These are phyloP conservation scores for Thermophis baileyi DNA, from an alignment of 2,113 vertebrate species.

Conservation along the genomic window DNA sequence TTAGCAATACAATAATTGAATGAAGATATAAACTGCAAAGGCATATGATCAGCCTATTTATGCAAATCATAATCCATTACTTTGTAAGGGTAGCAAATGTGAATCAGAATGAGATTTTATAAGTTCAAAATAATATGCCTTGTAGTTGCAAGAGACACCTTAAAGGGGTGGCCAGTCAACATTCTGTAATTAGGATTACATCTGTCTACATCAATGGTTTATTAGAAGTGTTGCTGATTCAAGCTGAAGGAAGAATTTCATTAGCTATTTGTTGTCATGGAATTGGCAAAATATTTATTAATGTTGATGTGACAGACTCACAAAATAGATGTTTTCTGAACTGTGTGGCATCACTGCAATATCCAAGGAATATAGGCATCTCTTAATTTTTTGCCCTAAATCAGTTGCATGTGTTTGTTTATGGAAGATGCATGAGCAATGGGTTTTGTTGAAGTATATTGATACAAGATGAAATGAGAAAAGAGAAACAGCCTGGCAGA, in stretches of 20 bases:
- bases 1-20: not conserved
- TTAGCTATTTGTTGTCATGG: conserved; percentile 13
- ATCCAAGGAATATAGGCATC: not conserved
- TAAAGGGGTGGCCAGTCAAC: not conserved
- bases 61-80: not conserved
- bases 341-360: not conserved
- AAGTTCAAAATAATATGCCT: not conserved
- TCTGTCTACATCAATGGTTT: not conserved
- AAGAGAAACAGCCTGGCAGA: not conserved
- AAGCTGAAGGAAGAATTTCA: not conserved
- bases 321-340: not conserved
- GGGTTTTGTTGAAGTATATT: not conserved
- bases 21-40: not conserved
- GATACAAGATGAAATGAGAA: not conserved
- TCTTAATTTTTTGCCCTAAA: not conserved
- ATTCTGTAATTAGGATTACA: not conserved
- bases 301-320: not conserved
- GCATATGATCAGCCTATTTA: not conserved
- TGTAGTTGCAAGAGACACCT: not conserved
- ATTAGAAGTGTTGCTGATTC: not conserved
- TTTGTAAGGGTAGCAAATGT: not conserved
- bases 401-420: not conserved
- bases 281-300: not conserved
- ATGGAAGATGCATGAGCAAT: not conserved
- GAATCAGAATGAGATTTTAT: not conserved